phyloP scores from a whole-genome alignment of 2,888 invertebrate species.

The Tillus elongatus region DNA sequence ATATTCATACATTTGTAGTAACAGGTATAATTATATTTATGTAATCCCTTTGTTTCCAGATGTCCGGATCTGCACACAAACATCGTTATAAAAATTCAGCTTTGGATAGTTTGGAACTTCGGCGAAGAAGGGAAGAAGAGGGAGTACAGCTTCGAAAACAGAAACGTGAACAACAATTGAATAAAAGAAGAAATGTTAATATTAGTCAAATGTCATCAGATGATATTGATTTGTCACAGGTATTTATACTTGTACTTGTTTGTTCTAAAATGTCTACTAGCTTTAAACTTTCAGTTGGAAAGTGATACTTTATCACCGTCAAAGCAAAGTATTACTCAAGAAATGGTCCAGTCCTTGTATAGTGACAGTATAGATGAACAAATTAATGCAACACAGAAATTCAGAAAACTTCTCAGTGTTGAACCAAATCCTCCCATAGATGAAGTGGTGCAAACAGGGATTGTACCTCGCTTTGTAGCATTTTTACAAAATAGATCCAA shows the following conservation, averaged over 20 bases:
- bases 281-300: slow-evolving; percentile 31
- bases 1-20: no score
- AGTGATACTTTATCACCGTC: slow-evolving; percentile 38
- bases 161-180: slow-evolving; percentile 89
- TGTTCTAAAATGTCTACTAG: no score
- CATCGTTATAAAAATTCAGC: slow-evolving; percentile 92
- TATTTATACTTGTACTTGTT: slow-evolving; percentile 26
- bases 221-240: slow-evolving; percentile 39
- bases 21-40: no score
- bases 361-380: slow-evolving; percentile 69
- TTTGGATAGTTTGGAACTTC: slow-evolving; percentile 82
- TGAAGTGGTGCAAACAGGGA: slow-evolving; percentile 89
- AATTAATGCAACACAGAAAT: slow-evolving; percentile 81
- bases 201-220: slow-evolving; percentile 35
- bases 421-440: slow-evolving; percentile 97
- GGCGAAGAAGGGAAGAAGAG: slow-evolving; percentile 89
- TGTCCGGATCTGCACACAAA: slow-evolving; percentile 76
- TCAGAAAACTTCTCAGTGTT: slow-evolving; percentile 83
- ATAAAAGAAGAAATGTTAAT: slow-evolving; percentile 81
- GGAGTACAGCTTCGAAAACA: slow-evolving; percentile 93
- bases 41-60: slow-evolving; percentile 50
- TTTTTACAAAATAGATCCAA: slow-evolving; percentile 75
- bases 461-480: slow-evolving; percentile 89
- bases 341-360: slow-evolving; percentile 79
- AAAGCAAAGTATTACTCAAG: slow-evolving; percentile 54